phyloP scores from a whole-genome alignment of 1,140 invertebrate genomes.

The Latrodectus geometricus region DNA sequence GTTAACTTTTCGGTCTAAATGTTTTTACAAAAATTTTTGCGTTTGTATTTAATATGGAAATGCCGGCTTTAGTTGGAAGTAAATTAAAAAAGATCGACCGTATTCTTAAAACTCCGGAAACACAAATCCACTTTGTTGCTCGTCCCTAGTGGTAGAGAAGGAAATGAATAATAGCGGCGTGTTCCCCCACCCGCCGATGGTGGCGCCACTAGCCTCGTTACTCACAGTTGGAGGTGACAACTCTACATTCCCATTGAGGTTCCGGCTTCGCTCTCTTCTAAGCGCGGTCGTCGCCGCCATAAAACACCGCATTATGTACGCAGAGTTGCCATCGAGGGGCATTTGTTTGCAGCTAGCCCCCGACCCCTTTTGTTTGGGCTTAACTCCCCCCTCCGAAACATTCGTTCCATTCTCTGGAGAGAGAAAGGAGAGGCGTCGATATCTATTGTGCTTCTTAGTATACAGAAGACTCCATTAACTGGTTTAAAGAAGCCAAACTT shows the following conservation, averaged over 20 bases:
- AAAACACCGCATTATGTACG: constrained; percentile 48
- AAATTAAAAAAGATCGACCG: too few species aligned
- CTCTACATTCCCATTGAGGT: constrained; percentile 11
- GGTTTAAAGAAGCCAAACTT: too few species aligned
- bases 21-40: too few species aligned
- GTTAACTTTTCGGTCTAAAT: too few species aligned
- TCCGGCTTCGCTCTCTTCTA: constrained; percentile 1
- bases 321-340: constrained; percentile 1
- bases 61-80: too few species aligned
- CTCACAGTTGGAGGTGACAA: constrained; percentile 61
- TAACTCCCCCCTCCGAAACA: too few species aligned
- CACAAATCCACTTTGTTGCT: not conserved
- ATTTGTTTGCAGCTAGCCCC: not conserved
- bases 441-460: too few species aligned
- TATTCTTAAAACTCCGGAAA: not conserved
- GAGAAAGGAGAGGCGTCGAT: not conserved
- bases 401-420: not conserved
- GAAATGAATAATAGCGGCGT: constrained; percentile 32
- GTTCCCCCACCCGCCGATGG: constrained; percentile 48
- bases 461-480: too few species aligned
- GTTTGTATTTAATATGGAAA: too few species aligned
- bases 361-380: too few species aligned
- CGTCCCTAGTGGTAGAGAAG: not conserved
- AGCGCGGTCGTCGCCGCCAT: constrained; percentile 23
- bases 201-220: constrained; percentile 60